Evolutionary conservation across 2,797 vertebrate species (phyloP), one percentile per base, ranked within the genome.

Genomic region (Serranus cabrilla): DNA sequence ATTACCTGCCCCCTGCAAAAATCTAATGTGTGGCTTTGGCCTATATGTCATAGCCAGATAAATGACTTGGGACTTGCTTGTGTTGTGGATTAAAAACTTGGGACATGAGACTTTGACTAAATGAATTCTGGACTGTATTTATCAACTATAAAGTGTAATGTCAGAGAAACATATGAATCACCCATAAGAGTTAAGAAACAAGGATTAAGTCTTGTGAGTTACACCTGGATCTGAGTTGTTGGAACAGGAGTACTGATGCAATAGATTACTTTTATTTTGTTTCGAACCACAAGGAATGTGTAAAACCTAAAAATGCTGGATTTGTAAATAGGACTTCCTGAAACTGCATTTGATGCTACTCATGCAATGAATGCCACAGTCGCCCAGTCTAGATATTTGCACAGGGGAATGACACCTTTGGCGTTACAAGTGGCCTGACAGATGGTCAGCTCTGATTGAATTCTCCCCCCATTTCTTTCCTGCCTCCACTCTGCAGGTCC

Each of bases 381-480:
- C 46, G 18, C 25, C 39, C 2, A 17, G 34, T 61, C 52, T 52
- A 1, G 69, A 71, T 71, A 66, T 37, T 45, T 39, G 34, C 76
- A 18, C 69, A 4, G 73, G 80, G 75, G 78, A 83, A 75, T 63
- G 78, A 80, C 89, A 86, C 88, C 88, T 88, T 86, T 68, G 69
- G 80, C 60, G 40, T 83, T 78, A 71, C 84, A 83, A 85, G 80
- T 51, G 60, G 77, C 82, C 79, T 87, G 90, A 87, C 89, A 92
- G 90, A 92, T 92, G 89, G 91, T 91, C 89, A 89, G 74, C 67
- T 74, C 83, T 88, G 91, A 91, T 91, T 90, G 89, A 89, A 90
- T 87, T 75, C 77, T 64, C 55, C 63, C 76, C 78, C 55, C 57
- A 20, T 66, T 76, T 66, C 84, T 52, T 58, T 40, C 31, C 76